Base-by-base conservation (phyloP, 2,888 invertebrate species). In the Temnothorax ravouxi region DNA sequence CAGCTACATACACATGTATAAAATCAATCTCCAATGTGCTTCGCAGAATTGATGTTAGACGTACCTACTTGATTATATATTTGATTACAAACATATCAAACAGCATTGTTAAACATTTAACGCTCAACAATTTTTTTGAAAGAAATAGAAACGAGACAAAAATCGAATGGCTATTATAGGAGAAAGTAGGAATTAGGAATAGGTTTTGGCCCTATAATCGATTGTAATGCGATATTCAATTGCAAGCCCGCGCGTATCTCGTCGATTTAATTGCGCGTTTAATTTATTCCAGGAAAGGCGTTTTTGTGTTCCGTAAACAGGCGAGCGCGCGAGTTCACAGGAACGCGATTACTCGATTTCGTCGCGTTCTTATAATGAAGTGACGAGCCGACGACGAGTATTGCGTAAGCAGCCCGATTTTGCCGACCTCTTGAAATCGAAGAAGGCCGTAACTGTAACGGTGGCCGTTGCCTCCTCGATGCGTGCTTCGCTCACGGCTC, bases 341-440 rank as follows among this genome's bases (percentile, higher is more conserved):
- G 64, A 84, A 72, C 25, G 62, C 62, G 76, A 77, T 87, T 76
- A 83, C 74, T 83, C 83, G 67, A 77, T 67, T 52, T 56, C 54
- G 38, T 52, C 83, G 72, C 67, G 81, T 76, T 62, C 89, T 84
- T 88, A 83, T 87, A 84, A 85, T 76, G 87, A 86, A 76, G 76
- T 50, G 59, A 71, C 76, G 86, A 85, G 61, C 50, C 59, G 59
- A 71, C 64, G 83, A 83, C 56, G 64, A 62, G 81, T 81, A 88
- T 86, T 86, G 81, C 88, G 87, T 86, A 88, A 91, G 88, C 88
- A 88, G 87, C 86, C 86, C 90, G 90, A 91, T 91, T 86, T 88
- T 41, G 86, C 72, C 87, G 88, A 87, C 83, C 84, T 86, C 87
- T 91, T 91, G 89, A 91, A 91, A 91, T 91, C 91, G 87, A 89